Conservation (phyloP, 53 echinoderm and acorn worm genomes). For the Paracentrotus lividus region DNA sequence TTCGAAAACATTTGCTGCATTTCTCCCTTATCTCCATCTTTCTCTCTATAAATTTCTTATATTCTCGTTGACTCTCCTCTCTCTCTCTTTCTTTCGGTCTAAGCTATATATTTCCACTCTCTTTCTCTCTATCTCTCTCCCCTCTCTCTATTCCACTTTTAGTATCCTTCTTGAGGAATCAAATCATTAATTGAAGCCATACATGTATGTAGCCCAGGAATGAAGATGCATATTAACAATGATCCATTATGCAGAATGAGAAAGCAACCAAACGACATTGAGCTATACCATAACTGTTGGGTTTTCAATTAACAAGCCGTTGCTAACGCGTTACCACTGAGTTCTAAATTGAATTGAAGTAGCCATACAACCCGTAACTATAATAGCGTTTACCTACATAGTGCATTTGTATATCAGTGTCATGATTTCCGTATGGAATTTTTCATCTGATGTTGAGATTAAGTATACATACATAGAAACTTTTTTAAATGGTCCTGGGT, state of each 20-base stretch:
- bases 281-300: constrained; percentile 17
- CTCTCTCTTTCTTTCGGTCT: background rate
- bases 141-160: background rate
- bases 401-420: background rate
- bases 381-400: background rate
- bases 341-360: background rate
- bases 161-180: background rate
- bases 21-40: background rate
- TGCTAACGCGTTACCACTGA: background rate
- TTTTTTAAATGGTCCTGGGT: too few relatives aligned
- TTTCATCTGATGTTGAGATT: too few relatives aligned
- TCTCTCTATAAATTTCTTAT: background rate
- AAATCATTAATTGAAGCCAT: constrained; percentile 19
- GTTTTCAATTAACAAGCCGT: background rate
- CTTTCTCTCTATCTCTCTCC: background rate
- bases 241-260: constrained; percentile 29
- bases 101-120: background rate
- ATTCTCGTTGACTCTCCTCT: background rate
- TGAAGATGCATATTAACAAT: background rate
- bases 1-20: background rate
- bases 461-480: too few relatives aligned
- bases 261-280: background rate
- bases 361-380: background rate
- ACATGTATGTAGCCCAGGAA: too few relatives aligned
- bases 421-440: too few relatives aligned